Percentiles rank a stretch among this genome's conserved stretches.
These are phyloP conservation scores for Hoplostethus atlanticus DNA, from an alignment of 2,797 vertebrate species.

Conservation along the genomic window DNA sequence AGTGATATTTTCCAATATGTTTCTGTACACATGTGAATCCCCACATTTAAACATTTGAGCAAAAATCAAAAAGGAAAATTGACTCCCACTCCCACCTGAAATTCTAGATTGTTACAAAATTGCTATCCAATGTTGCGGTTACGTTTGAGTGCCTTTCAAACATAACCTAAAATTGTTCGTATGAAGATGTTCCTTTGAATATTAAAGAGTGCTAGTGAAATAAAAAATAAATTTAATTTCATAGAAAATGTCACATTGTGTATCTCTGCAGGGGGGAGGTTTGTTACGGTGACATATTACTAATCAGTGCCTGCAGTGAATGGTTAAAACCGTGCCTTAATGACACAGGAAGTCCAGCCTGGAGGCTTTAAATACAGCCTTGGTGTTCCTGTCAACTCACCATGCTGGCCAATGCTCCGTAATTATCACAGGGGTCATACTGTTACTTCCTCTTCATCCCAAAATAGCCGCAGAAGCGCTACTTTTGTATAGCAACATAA, in stretches of 20 bases:
- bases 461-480: conserved; percentile 47
- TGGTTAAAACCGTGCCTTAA: conserved; percentile 19
- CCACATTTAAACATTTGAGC: conserved; percentile 21
- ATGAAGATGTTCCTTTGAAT: no score
- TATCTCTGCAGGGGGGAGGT: background rate
- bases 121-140: conserved; percentile 45
- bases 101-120: conserved; percentile 54
- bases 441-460: conserved; percentile 50
- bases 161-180: conserved; percentile 3
- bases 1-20: conserved; percentile 13
- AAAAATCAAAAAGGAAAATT: conserved; percentile 25
- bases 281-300: background rate
- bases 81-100: conserved; percentile 54
- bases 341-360: conserved; percentile 17
- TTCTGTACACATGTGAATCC: background rate
- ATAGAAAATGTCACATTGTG: no score
- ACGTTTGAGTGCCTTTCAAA: conserved; percentile 16
- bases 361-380: conserved; percentile 44
- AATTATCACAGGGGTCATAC: conserved; percentile 56
- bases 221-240: no score
- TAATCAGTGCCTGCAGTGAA: conserved; percentile 13
- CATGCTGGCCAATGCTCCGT: conserved; percentile 17
- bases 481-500: conserved; percentile 27
- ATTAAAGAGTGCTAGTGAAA: no score
- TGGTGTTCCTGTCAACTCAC: conserved; percentile 50